These are phyloP conservation scores for Kryptolebias marmoratus DNA, from an alignment of 2,113 vertebrate genomes.

Conservation along the genomic window DNA sequence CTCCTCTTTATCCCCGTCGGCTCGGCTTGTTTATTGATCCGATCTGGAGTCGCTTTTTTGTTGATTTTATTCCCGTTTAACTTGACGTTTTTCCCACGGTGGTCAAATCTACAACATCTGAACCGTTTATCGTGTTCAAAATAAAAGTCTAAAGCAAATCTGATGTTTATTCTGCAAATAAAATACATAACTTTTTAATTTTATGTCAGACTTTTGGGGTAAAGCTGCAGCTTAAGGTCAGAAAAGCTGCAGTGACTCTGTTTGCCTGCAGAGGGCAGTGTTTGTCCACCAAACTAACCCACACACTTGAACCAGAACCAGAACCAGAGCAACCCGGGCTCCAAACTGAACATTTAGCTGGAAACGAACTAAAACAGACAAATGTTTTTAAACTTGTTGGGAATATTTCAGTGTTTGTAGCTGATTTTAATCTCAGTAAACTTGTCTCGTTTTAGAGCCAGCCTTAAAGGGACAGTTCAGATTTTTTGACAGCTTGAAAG, in stretches of 20 bases:
- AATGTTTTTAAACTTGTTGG: not conserved
- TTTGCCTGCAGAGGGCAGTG: constrained; percentile 65
- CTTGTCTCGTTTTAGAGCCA: no score
- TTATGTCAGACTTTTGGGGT: not conserved
- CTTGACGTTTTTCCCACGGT: no score
- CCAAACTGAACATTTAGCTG: not conserved
- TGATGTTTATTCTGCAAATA: not conserved
- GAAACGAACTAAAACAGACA: not conserved
- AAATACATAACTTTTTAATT: not conserved
- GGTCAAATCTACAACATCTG: no score
- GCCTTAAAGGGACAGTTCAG: no score
- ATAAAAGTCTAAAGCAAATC: not conserved
- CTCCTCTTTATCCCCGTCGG: no score
- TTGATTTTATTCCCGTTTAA: no score
- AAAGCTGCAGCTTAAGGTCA: not conserved
- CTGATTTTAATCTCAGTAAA: not conserved
- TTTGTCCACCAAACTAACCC: constrained; percentile 41
- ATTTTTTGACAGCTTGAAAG: no score
- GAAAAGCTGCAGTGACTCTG: not conserved
- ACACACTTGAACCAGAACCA: not conserved
- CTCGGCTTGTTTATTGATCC: no score
- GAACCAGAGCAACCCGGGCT: not conserved
- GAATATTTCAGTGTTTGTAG: not conserved
- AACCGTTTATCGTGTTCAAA: no score
- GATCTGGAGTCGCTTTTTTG: no score